Conservation (phyloP, 23 tunicate genomes). For the Ascidia mentula region DNA sequence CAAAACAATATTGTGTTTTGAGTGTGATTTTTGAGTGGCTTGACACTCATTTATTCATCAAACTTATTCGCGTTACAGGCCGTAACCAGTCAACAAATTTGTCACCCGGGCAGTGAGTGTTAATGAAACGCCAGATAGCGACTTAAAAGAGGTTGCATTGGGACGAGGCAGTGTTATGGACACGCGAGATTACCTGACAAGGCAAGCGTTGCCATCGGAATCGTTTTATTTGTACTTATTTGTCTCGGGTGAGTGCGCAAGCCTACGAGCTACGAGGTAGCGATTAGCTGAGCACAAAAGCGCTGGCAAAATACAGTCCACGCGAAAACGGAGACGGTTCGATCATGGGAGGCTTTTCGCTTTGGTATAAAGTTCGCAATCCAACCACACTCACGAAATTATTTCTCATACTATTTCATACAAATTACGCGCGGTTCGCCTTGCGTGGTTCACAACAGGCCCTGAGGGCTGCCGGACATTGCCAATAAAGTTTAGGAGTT, state of each 20-base stretch:
- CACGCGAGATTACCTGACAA: conserved; percentile 11
- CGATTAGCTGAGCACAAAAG: too few species aligned
- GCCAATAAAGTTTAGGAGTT: background rate
- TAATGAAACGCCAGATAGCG: background rate
- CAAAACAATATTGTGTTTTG: background rate
- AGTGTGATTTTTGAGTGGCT: background rate
- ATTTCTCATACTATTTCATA: too few species aligned
- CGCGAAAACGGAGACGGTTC: too few species aligned
- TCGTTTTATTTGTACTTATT: conserved; percentile 7
- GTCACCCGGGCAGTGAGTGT: background rate
- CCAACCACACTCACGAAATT: too few species aligned
- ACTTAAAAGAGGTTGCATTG: background rate
- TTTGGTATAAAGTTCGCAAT: too few species aligned
- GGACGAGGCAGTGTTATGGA: conserved; percentile 2
- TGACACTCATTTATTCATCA: background rate
- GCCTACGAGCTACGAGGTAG: background rate
- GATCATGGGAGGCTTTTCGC: too few species aligned
- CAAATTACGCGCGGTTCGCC: background rate
- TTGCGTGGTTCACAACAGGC: background rate
- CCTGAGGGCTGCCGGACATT: background rate
- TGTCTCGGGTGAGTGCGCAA: background rate
- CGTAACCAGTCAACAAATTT: background rate
- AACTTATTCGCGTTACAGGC: background rate
- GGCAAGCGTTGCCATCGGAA: conserved; percentile 6
- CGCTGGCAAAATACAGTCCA: too few species aligned